These are phyloP conservation scores for Mormyrus hasselquistii DNA, from an alignment of 2,797 vertebrate genomes.

Conservation along the genomic window DNA sequence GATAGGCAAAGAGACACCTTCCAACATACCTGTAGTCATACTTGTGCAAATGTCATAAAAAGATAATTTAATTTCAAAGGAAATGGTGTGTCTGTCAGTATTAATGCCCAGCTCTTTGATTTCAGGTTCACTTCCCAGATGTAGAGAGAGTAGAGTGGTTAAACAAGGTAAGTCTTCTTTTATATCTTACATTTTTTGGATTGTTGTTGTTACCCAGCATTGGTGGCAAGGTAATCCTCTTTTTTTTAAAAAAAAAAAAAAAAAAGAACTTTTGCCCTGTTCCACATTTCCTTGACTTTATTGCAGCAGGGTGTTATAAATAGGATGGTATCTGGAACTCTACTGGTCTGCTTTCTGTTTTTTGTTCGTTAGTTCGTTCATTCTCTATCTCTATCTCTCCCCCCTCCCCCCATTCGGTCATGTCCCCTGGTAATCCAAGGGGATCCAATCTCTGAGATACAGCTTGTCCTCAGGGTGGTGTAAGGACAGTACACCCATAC, in stretches of 20 bases:
- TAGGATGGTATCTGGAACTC: slow-evolving; percentile 26
- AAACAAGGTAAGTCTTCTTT: slow-evolving; percentile 77
- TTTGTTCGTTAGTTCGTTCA: not conserved
- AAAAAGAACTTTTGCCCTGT: not conserved
- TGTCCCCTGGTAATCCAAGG: not conserved
- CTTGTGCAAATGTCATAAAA: not conserved
- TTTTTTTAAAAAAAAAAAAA: not conserved
- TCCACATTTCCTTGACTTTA: slow-evolving; percentile 3
- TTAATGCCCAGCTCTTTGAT: slow-evolving; percentile 22
- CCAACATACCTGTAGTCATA: not conserved
- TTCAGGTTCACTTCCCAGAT: slow-evolving; percentile 93
- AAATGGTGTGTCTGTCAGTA: not conserved
- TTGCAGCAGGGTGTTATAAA: slow-evolving; percentile 25
- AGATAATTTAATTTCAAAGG: not conserved
- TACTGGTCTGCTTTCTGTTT: not conserved
- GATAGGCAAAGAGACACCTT: not conserved
- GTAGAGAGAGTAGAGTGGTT: slow-evolving; percentile 96
- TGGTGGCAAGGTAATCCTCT: not conserved
- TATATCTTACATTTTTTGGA: not conserved
- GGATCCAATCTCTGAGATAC: not conserved
- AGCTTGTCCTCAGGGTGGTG: not conserved
- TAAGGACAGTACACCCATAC: not conserved
- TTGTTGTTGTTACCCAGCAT: not conserved
- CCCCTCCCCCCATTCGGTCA: not conserved
- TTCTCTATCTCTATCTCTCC: not conserved